Percentiles rank a stretch among this genome's conserved stretches.
These are phyloP conservation scores for Blennius ocellaris DNA, from an alignment of 2,113 vertebrate genomes.

Conservation along the genomic window DNA sequence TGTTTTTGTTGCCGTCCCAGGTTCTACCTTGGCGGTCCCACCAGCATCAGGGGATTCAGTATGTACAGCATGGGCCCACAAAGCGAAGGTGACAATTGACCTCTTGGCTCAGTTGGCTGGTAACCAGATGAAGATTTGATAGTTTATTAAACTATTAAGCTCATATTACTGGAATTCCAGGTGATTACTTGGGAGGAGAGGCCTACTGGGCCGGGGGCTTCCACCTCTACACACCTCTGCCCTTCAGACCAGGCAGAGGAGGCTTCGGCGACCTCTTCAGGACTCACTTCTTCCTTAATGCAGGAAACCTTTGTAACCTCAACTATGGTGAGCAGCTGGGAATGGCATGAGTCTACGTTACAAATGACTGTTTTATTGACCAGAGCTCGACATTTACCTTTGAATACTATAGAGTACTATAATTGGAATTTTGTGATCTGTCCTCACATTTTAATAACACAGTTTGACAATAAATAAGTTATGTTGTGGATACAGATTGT, in stretches of 20 bases:
- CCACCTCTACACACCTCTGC: constrained; percentile 95
- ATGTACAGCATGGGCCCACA: constrained; percentile 99
- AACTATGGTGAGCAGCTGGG: constrained; percentile 88
- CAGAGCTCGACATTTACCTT: neutral
- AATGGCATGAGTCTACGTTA: neutral
- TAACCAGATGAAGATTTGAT: constrained; percentile 1
- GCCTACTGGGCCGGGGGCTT: constrained; percentile 95
- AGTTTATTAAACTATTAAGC: constrained; percentile 23
- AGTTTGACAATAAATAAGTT: neutral
- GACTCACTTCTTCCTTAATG: constrained; percentile 98
- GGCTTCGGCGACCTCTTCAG: constrained; percentile 97
- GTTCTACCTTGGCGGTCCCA: constrained; percentile 97
- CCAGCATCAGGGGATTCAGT: constrained; percentile 96
- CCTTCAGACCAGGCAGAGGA: constrained; percentile 93
- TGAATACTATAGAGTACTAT: neutral
- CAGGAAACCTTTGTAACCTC: constrained; percentile 97
- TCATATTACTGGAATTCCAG: constrained; percentile 76
- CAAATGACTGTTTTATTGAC: neutral
- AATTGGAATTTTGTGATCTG: neutral
- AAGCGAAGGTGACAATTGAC: constrained; percentile 89
- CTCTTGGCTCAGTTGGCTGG: neutral
- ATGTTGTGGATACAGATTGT: neutral
- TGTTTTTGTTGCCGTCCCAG: constrained; percentile 70
- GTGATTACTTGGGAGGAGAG: constrained; percentile 96
- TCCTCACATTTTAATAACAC: neutral